Percentiles rank a stretch among this genome's conserved stretches.
These are phyloP conservation scores for Scylla paramamosain DNA, from an alignment of 1,140 invertebrate genomes.

Conservation along the genomic window DNA sequence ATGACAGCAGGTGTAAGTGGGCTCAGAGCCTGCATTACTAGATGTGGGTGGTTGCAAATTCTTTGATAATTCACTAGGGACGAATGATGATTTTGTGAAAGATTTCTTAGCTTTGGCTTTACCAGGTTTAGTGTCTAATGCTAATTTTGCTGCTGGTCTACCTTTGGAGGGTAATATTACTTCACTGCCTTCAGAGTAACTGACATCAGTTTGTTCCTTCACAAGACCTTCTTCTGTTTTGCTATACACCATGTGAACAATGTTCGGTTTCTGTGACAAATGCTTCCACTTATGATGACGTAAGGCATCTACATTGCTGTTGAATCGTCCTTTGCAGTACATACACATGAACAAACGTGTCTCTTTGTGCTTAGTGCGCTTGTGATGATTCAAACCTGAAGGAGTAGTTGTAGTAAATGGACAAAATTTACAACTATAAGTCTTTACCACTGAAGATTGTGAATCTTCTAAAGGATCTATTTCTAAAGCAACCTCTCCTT, in stretches of 20 bases:
- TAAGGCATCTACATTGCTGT: constrained; percentile 52
- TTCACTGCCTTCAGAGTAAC: constrained; percentile 18
- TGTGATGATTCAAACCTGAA: constrained; percentile 53
- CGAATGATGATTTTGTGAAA: constrained; percentile 43
- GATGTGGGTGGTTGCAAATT: background rate
- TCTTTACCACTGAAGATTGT: background rate
- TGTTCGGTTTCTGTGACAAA: constrained; percentile 44
- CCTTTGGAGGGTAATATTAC: background rate
- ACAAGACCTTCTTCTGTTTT: background rate
- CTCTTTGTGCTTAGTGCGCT: constrained; percentile 67
- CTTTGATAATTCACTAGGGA: constrained; percentile 23
- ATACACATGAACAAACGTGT: constrained; percentile 68
- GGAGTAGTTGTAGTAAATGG: constrained; percentile 36
- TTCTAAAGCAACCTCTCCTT: background rate
- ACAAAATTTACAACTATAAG: constrained; percentile 61
- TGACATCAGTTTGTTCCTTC: background rate
- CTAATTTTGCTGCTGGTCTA: background rate
- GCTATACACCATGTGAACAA: constrained; percentile 42
- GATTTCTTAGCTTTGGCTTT: constrained; percentile 54
- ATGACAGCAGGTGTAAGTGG: constrained; percentile 73
- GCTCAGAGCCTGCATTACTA: constrained; percentile 27
- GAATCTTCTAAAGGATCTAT: background rate
- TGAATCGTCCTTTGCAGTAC: constrained; percentile 71
- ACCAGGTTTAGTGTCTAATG: constrained; percentile 30
- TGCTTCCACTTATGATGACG: constrained; percentile 73